Evolutionary conservation across 2,888 invertebrate genomes (phyloP).

Genomic region (Drosophila nr. medialis): DNA sequence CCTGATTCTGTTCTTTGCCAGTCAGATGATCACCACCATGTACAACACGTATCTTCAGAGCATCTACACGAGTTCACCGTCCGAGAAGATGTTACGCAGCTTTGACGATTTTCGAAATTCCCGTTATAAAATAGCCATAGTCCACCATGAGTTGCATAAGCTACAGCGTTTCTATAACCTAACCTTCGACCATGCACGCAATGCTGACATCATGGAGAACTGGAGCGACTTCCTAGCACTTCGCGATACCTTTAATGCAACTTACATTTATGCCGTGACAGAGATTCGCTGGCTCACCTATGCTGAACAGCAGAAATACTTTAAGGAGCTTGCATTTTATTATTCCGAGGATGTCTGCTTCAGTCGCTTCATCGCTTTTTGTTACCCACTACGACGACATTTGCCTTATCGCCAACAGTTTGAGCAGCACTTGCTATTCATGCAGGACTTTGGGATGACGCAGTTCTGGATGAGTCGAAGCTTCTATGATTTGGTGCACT

Average conservation of each 20-base stretch:
- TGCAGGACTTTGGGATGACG: constrained; percentile 42
- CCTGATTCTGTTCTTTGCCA: constrained; percentile 54
- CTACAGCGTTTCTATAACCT: constrained; percentile 6
- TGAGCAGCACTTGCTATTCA: constrained; percentile 46
- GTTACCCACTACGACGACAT: constrained; percentile 36
- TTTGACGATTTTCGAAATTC: constrained; percentile 28
- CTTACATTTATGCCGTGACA: constrained; percentile 49
- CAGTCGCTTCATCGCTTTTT: constrained; percentile 9
- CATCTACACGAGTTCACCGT: constrained; percentile 51
- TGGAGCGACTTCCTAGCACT: constrained; percentile 17
- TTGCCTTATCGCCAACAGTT: constrained; percentile 61
- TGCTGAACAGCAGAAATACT: constrained; percentile 55
- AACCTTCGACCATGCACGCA: background rate
- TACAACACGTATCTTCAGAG: constrained; percentile 60
- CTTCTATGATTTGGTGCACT: constrained; percentile 51
- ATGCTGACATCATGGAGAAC: constrained; percentile 3
- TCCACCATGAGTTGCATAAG: background rate
- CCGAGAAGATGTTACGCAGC: constrained; percentile 4
- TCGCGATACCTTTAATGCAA: constrained; percentile 48
- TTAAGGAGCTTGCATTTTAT: constrained; percentile 48
- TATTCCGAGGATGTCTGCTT: constrained; percentile 48
- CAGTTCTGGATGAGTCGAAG: constrained; percentile 38
- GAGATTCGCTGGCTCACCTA: constrained; percentile 47
- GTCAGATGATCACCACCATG: constrained; percentile 69
- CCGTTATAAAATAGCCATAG: constrained; percentile 13